Evolutionary conservation across 2,113 vertebrate species (phyloP).

Genomic region (Dipodomys stephensi): DNA sequence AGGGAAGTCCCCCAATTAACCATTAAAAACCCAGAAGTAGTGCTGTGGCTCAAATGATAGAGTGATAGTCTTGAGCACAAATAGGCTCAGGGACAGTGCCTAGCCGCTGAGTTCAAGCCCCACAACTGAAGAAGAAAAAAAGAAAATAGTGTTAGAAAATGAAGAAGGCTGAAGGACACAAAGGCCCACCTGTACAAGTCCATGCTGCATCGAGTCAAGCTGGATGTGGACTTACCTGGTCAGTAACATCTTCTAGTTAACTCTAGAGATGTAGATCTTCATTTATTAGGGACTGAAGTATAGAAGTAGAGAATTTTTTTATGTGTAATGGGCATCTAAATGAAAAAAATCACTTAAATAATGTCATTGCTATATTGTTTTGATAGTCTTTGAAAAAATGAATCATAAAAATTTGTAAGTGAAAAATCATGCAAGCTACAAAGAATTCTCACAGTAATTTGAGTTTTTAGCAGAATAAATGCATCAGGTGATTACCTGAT

Average conservation of each 20-base stretch:
- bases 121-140: too few relatives aligned
- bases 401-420: background rate
- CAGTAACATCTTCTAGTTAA: background rate
- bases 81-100: too few relatives aligned
- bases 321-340: background rate
- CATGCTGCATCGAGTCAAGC: background rate
- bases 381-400: background rate
- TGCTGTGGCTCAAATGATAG: too few relatives aligned
- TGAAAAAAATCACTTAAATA: background rate
- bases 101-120: too few relatives aligned
- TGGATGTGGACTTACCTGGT: background rate
- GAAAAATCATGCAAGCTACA: background rate
- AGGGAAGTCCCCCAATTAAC: too few relatives aligned
- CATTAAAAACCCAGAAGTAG: too few relatives aligned
- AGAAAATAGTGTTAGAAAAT: background rate
- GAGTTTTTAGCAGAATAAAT: conserved; percentile 1
- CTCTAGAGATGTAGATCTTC: background rate
- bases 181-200: background rate
- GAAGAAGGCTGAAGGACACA: background rate
- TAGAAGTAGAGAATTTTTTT: background rate
- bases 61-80: too few relatives aligned
- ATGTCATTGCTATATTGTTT: background rate
- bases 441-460: background rate
- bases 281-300: background rate
- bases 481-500: background rate